A percentile compares a stretch with the other conserved stretches of the same genome.
Evolutionary conservation across 2,888 invertebrate species (phyloP).

Genomic region (Ashinkailepas kermadecensis): DNA sequence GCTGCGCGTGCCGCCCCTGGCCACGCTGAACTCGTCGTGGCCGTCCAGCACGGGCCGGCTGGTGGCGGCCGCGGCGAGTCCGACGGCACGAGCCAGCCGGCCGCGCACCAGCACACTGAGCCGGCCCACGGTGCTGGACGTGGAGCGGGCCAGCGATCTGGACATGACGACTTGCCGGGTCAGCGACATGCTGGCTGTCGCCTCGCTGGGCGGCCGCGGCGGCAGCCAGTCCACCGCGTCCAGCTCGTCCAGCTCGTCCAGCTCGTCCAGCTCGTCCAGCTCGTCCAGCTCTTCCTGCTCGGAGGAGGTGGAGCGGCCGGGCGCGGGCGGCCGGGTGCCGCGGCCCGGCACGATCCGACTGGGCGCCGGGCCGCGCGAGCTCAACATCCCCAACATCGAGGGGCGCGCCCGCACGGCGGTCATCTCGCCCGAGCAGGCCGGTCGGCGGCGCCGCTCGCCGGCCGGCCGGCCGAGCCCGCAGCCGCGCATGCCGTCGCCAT

Average conservation of each 20-base stretch:
- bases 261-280: neutral
- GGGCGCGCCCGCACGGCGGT: neutral
- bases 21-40: neutral
- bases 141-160: neutral
- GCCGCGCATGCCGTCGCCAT: neutral
- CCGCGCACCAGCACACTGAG: neutral
- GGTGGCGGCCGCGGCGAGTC: neutral
- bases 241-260: neutral
- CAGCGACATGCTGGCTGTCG: neutral
- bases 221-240: neutral
- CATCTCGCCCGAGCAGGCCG: neutral
- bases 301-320: neutral
- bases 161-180: neutral
- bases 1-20: conserved; percentile 45
- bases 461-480: neutral
- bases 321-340: neutral
- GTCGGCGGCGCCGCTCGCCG: neutral
- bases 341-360: neutral
- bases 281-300: neutral
- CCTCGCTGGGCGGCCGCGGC: neutral
- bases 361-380: neutral
- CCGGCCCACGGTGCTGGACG: neutral
- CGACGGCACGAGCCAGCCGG: neutral
- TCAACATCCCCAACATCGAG: conserved; percentile 7
- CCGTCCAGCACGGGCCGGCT: neutral